Evolutionary conservation across 2,113 vertebrate species (phyloP).

Genomic region (Ellobius talpinus): DNA sequence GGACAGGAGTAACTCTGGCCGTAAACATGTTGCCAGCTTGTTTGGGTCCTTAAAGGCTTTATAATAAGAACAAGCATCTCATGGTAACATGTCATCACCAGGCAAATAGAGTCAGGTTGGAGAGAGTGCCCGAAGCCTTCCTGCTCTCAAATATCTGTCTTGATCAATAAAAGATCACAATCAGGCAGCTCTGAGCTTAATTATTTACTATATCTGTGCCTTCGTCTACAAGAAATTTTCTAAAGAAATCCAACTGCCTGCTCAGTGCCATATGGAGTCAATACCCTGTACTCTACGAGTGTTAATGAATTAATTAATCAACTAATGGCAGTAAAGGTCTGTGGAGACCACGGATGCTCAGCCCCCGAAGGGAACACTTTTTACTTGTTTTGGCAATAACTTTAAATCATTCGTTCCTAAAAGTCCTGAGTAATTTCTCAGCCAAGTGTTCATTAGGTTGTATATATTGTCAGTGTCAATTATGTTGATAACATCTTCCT

Average conservation of each 20-base stretch:
- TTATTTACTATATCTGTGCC: conserved; percentile 84
- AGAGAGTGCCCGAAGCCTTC: conserved; percentile 66
- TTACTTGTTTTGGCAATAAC: conserved; percentile 73
- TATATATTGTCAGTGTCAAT: conserved; percentile 17
- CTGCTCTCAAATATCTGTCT: conserved; percentile 70
- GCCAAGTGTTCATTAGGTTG: conserved; percentile 34
- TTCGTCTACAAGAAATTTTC: conserved; percentile 75
- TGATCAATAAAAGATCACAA: conserved; percentile 84
- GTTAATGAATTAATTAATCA: conserved; percentile 92
- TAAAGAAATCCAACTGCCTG: conserved; percentile 82
- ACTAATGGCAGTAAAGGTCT: conserved; percentile 87
- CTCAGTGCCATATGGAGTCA: conserved; percentile 81
- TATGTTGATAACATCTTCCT: conserved; percentile 19
- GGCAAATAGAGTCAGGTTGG: conserved; percentile 82
- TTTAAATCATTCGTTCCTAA: conserved; percentile 73
- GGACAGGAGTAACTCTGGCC: background rate
- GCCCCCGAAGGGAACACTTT: conserved; percentile 83
- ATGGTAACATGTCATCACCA: conserved; percentile 78
- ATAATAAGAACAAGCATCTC: conserved; percentile 82
- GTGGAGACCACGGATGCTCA: conserved; percentile 78
- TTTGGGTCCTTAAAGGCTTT: conserved; percentile 82
- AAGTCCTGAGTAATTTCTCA: conserved; percentile 60
- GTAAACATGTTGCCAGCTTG: conserved; percentile 57
- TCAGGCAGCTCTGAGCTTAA: conserved; percentile 84
- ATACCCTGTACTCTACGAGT: conserved; percentile 84